Evolutionary conservation across 2,797 vertebrate species (phyloP).

Genomic region (Cetoscarus ocellatus): DNA sequence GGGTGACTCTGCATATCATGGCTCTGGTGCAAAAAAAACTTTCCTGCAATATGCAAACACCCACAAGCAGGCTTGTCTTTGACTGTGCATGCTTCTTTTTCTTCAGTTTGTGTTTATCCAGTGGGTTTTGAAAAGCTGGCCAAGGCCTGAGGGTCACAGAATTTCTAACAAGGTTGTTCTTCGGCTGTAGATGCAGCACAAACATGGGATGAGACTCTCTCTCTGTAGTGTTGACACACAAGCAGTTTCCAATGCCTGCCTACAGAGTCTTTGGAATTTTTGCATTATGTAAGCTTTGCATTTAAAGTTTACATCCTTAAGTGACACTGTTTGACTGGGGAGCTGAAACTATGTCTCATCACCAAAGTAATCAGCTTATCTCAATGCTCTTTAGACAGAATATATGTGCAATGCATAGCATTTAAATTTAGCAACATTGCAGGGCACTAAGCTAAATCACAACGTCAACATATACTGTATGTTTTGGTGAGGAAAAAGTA

Average conservation of each 20-base stretch:
- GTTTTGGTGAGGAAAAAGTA: no score
- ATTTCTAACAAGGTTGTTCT: conserved; percentile 16
- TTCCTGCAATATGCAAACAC: conserved; percentile 8
- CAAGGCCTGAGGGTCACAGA: conserved; percentile 5
- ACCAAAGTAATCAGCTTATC: not conserved
- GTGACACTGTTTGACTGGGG: not conserved
- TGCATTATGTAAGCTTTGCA: not conserved
- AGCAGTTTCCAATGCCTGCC: conserved; percentile 1
- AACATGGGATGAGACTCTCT: not conserved
- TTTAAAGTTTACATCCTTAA: not conserved
- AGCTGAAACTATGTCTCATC: not conserved
- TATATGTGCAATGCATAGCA: no score
- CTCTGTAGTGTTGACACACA: not conserved
- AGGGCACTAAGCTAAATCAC: no score
- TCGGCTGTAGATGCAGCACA: conserved; percentile 3
- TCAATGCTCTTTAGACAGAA: no score
- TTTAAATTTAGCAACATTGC: no score
- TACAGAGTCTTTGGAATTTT: not conserved
- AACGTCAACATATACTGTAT: no score
- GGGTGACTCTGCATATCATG: conserved; percentile 9
- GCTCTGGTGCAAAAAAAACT: not conserved
- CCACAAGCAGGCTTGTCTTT: not conserved
- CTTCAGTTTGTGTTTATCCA: not conserved
- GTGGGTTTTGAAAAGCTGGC: conserved; percentile 14
- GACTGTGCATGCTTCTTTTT: not conserved